Evolutionary conservation across 2,888 invertebrate genomes (phyloP).

Genomic region (Campaea margaritaria): DNA sequence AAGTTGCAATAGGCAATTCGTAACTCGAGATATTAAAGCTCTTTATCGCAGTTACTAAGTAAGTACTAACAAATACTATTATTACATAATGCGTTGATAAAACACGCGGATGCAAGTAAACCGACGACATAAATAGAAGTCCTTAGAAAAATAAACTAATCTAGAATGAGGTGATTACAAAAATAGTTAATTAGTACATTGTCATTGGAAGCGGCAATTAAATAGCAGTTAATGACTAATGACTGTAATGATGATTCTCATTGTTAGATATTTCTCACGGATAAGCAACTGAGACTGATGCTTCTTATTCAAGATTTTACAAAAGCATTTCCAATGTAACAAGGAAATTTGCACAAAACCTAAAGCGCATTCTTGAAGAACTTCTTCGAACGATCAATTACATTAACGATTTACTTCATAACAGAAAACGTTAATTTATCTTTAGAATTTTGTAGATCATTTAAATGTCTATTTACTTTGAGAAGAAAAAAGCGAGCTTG

Average conservation of each 20-base stretch:
- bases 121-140: conserved; percentile 8
- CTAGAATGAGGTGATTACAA: conserved; percentile 46
- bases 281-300: conserved; percentile 41
- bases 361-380: conserved; percentile 3
- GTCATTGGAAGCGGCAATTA: conserved; percentile 61
- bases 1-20: conserved; percentile 19
- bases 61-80: background rate
- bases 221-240: conserved; percentile 36
- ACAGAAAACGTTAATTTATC: conserved; percentile 12
- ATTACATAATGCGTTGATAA: conserved; percentile 4
- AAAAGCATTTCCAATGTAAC: conserved; percentile 49
- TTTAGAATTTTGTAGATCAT: conserved; percentile 8
- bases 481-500: conserved; percentile 22
- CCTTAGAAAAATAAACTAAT: conserved; percentile 38
- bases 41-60: conserved; percentile 1
- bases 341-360: conserved; percentile 41
- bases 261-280: conserved; percentile 64
- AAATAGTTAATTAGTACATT: conserved; percentile 57
- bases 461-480: conserved; percentile 7
- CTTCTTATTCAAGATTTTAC: conserved; percentile 40
- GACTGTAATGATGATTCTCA: conserved; percentile 57
- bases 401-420: background rate
- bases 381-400: conserved; percentile 17
- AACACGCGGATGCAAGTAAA: conserved; percentile 16
- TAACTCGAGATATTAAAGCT: conserved; percentile 8